These are phyloP conservation scores for Coelopa pilipes DNA, from an alignment of 2,888 invertebrate genomes.

Conservation along the genomic window DNA sequence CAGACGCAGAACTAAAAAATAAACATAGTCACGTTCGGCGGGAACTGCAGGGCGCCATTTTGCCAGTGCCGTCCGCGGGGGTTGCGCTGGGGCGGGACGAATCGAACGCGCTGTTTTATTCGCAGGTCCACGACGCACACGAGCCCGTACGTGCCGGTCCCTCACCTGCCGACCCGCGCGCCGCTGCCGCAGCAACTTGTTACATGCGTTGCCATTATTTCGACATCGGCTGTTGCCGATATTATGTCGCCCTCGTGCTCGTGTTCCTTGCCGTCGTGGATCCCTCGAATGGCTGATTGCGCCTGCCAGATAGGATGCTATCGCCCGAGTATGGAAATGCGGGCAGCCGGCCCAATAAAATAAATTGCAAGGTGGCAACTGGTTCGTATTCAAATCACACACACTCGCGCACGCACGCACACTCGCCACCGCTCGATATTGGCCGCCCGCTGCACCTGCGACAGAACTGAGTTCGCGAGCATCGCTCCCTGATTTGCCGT, in stretches of 20 bases:
- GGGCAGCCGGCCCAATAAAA: constrained; percentile 5
- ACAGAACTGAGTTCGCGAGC: no score
- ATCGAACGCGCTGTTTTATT: constrained; percentile 24
- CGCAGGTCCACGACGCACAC: constrained; percentile 3
- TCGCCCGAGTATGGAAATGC: constrained; percentile 12
- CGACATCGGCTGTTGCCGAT: neutral
- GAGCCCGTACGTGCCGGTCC: constrained; percentile 9
- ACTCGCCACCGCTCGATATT: no score
- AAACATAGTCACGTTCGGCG: constrained; percentile 31
- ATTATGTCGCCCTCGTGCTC: neutral
- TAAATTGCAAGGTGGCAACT: constrained; percentile 39
- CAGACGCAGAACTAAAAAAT: constrained; percentile 9
- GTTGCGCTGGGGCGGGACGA: neutral
- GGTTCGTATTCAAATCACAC: constrained; percentile 40
- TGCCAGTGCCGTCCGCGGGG: neutral
- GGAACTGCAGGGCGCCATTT: constrained; percentile 10
- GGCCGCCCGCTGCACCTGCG: no score
- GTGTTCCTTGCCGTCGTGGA: neutral
- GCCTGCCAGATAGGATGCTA: constrained; percentile 29
- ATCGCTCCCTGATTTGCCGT: no score
- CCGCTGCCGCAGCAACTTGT: constrained; percentile 49
- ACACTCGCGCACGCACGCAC: neutral
- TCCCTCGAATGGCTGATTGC: constrained; percentile 4
- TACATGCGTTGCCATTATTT: constrained; percentile 34
- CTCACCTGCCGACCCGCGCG: neutral